Evolutionary conservation across 2,797 vertebrate species (phyloP).

Genomic region (Enteromius unitaeniatus): DNA sequence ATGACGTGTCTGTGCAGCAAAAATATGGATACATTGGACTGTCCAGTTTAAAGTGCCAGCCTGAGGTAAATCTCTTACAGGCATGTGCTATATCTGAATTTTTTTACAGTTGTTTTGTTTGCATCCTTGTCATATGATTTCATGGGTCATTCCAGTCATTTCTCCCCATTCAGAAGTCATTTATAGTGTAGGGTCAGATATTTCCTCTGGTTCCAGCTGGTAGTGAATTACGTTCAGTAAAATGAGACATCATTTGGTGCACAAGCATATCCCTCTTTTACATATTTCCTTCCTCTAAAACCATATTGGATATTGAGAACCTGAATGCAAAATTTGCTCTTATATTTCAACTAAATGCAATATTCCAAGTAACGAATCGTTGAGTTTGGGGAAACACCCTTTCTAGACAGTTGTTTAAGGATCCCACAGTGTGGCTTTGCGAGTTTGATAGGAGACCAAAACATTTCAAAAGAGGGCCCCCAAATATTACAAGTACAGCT

Average conservation of each 20-base stretch:
- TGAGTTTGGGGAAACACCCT: constrained; percentile 62
- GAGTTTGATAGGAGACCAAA: constrained; percentile 16
- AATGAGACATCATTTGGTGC: neutral
- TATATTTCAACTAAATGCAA: constrained; percentile 70
- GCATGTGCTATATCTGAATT: constrained; percentile 72
- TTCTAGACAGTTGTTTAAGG: constrained; percentile 43
- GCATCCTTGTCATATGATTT: constrained; percentile 14
- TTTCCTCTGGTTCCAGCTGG: constrained; percentile 26
- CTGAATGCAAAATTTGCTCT: constrained; percentile 18
- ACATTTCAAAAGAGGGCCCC: constrained; percentile 15
- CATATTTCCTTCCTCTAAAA: constrained; percentile 11
- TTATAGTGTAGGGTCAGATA: constrained; percentile 20
- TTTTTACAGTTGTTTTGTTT: constrained; percentile 68
- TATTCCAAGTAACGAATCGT: constrained; percentile 74
- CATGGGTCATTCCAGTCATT: constrained; percentile 40
- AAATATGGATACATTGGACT: constrained; percentile 89
- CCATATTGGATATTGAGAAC: constrained; percentile 1
- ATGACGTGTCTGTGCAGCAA: constrained; percentile 58
- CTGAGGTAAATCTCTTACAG: constrained; percentile 86
- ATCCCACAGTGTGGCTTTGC: constrained; percentile 17
- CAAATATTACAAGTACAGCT: constrained; percentile 32
- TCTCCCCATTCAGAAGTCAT: constrained; percentile 23
- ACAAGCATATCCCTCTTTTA: constrained; percentile 26
- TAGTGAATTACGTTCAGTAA: constrained; percentile 1
- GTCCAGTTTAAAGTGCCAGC: constrained; percentile 97